Percentiles rank a stretch among this genome's conserved stretches.
Evolutionary conservation across 1,140 invertebrate genomes (phyloP).

Genomic region (Bicyclus anynana): DNA sequence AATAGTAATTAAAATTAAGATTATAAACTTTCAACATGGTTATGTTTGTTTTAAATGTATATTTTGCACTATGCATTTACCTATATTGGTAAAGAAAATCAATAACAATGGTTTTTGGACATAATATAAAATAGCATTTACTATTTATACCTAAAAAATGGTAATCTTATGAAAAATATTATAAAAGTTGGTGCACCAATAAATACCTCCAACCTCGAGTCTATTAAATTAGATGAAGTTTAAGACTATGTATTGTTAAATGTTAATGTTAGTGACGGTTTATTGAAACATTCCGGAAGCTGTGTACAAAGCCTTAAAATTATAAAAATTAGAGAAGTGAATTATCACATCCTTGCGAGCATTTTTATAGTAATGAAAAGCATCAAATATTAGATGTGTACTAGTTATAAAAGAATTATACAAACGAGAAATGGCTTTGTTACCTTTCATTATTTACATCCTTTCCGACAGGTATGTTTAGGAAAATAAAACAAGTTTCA

Average conservation of each 20-base stretch:
- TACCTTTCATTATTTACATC: conserved; percentile 30
- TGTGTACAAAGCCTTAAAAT: conserved; percentile 72
- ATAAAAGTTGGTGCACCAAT: conserved; percentile 57
- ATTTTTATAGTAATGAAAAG: conserved; percentile 52
- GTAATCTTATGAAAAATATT: background rate
- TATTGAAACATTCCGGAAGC: conserved; percentile 73
- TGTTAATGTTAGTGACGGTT: conserved; percentile 68
- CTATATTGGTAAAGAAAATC: conserved; percentile 10
- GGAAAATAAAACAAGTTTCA: conserved; percentile 9
- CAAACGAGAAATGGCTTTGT: conserved; percentile 17
- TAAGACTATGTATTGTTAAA: conserved; percentile 41
- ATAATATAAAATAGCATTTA: background rate
- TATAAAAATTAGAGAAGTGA: conserved; percentile 49
- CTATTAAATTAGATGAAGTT: background rate
- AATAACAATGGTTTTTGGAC: background rate
- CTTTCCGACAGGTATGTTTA: background rate
- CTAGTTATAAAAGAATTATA: conserved; percentile 38
- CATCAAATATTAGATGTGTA: conserved; percentile 63
- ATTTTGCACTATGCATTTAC: conserved; percentile 3
- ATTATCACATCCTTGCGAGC: conserved; percentile 58
- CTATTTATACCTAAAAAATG: background rate
- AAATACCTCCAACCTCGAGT: conserved; percentile 9
- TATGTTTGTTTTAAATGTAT: conserved; percentile 15
- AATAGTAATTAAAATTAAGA: conserved; percentile 57
- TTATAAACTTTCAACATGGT: conserved; percentile 38